These are phyloP conservation scores for Meandrina meandrites DNA, from an alignment of 92 coral and sea anemone genomes.

Conservation along the genomic window DNA sequence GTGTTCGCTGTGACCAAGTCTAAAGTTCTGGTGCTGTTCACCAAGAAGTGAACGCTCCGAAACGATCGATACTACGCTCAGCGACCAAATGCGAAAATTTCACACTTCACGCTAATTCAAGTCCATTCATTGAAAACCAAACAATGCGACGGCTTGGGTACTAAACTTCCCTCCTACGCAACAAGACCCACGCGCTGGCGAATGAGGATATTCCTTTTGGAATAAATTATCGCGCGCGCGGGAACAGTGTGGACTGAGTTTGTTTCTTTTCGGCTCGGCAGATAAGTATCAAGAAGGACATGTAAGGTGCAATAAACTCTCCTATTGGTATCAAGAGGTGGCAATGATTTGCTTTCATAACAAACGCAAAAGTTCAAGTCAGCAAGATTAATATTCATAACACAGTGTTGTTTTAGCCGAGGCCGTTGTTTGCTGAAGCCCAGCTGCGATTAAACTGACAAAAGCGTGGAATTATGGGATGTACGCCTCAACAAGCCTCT, in stretches of 20 bases:
- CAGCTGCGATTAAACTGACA: constrained; percentile 46
- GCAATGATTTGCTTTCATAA: constrained; percentile 35
- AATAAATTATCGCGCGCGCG: constrained; percentile 40
- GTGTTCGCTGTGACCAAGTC: constrained; percentile 23
- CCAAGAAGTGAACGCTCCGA: constrained; percentile 45
- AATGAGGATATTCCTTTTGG: constrained; percentile 42
- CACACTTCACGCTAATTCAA: constrained; percentile 73
- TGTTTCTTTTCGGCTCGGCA: not conserved
- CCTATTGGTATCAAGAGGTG: constrained; percentile 31
- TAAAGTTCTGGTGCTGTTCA: constrained; percentile 1
- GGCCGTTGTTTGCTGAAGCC: constrained; percentile 41
- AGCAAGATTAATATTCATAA: constrained; percentile 40
- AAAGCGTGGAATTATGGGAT: constrained; percentile 67
- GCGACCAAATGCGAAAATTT: constrained; percentile 70
- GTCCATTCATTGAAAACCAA: constrained; percentile 85
- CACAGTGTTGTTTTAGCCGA: constrained; percentile 30
- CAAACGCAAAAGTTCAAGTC: constrained; percentile 38
- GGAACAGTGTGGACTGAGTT: constrained; percentile 3
- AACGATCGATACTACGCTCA: constrained; percentile 50
- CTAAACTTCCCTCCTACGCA: constrained; percentile 56
- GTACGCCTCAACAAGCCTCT: constrained; percentile 31
- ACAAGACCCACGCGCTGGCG: constrained; percentile 38
- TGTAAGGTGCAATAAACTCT: not conserved
- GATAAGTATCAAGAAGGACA: not conserved
- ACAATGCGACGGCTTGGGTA: constrained; percentile 81